A percentile compares a stretch with the other conserved stretches of the same genome.
phyloP scores from a whole-genome alignment of 2,797 vertebrate species.

The Danio albolineatus region DNA sequence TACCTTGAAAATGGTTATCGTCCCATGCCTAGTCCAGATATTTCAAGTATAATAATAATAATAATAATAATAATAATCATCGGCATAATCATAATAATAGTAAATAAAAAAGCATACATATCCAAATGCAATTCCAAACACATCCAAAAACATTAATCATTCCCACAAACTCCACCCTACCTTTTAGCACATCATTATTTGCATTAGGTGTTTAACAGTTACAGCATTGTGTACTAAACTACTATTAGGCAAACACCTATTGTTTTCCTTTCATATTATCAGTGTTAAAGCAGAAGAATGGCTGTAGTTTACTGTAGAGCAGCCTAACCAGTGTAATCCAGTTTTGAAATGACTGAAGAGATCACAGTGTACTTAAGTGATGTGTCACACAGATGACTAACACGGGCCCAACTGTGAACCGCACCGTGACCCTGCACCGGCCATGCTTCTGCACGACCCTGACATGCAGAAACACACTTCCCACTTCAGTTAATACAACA shows the following conservation, averaged over 20 bases:
- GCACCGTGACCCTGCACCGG: background rate
- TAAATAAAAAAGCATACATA: background rate
- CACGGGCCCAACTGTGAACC: slow-evolving; percentile 24
- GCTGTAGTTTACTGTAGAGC: slow-evolving; percentile 2
- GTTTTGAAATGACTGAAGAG: slow-evolving; percentile 35
- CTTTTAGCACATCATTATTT: slow-evolving; percentile 9
- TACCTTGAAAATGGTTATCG: too few relatives aligned
- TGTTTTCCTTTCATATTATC: slow-evolving; percentile 12
- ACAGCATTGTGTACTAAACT: background rate
- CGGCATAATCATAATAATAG: too few relatives aligned
- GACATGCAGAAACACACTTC: background rate
- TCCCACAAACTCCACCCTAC: slow-evolving; percentile 7
- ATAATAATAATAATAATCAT: too few relatives aligned
- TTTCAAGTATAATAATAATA: too few relatives aligned
- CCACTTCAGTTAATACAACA: slow-evolving; percentile 3
- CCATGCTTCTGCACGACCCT: slow-evolving; percentile 13
- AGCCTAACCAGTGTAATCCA: slow-evolving; percentile 41
- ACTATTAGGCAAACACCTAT: background rate
- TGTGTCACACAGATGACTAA: slow-evolving; percentile 49
- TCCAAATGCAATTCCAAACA: background rate
- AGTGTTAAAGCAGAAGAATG: background rate
- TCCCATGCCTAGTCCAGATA: too few relatives aligned
- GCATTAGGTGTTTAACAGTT: background rate
- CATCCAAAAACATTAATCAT: slow-evolving; percentile 1
- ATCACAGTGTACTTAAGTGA: slow-evolving; percentile 42